Evolutionary conservation across 2,888 invertebrate species (phyloP), one percentile per base, ranked within the genome.

Genomic region (Mesorhabditis belari): DNA sequence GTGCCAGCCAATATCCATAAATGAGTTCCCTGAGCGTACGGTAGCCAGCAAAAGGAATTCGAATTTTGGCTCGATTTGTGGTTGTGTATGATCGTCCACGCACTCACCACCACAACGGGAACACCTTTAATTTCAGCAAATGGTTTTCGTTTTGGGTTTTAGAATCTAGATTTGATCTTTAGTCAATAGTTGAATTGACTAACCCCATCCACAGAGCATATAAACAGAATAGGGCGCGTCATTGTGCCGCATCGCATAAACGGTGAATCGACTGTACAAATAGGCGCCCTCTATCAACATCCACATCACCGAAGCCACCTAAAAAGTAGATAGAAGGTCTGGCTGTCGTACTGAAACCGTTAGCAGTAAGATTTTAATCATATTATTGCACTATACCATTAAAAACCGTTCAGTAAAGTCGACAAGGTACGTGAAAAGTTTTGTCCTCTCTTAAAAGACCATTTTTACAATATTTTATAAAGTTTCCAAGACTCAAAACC

Each of bases 151-250:
- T 35, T 35, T 17, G 9, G 17, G 35, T 12, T 17, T 12, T 35
- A 35, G 35, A 12, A 17, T 35, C 17, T n/a, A n/a, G n/a, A n/a
- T n/a, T n/a, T n/a, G n/a, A 35, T 17, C 35, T 35, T 35, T 12
- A 35, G 17, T 35, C 17, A 35, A 17, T 35, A 12, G 6, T 35
- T 17, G 17, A 35, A 35, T 17, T 26, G 5, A 27, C 53, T 81
- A 76, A 85, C 86, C 85, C 86, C 86, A 86, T 60, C 86, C 86
- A 59, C 85, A 83, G 49, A 82, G 71, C 68, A 85, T 83, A 72
- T 85, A 86, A 4, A 85, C 68, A 52, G 80, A 81, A 77, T 85
- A 85, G 0, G 86, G 85, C 4, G 77, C 77, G 6, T 85, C 84
- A 55, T 83, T 82, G 9, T 84, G 82, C 62, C 85, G 82, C 82